phyloP scores from a whole-genome alignment of 2,888 invertebrate genomes.

The Chironomus riparius region DNA sequence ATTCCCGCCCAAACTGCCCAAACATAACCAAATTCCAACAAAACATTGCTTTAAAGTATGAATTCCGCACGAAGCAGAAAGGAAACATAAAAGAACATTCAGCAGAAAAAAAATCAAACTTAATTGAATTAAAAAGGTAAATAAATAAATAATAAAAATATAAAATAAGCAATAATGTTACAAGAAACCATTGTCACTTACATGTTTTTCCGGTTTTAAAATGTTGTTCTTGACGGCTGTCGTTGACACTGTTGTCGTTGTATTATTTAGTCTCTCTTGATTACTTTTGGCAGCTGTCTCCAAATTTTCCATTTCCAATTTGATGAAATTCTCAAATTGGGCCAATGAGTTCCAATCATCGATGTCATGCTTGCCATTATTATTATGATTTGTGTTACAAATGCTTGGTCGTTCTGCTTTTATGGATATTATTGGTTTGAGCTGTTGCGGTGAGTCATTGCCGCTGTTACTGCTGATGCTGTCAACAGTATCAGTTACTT shows the following conservation, averaged over 20 bases:
- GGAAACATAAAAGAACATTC: not conserved
- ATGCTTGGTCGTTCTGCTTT: conserved; percentile 3
- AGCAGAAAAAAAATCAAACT: not conserved
- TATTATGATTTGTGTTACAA: not conserved
- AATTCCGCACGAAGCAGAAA: no score
- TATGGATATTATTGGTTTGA: not conserved
- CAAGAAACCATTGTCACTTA: conserved; percentile 33
- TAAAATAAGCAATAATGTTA: not conserved
- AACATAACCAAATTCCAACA: no score
- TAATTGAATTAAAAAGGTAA: not conserved
- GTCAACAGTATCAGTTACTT: conserved; percentile 4
- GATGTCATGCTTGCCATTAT: not conserved
- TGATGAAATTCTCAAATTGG: conserved; percentile 15
- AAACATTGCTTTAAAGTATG: no score
- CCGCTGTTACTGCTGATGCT: not conserved
- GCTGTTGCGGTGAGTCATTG: not conserved
- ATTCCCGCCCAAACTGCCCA: no score
- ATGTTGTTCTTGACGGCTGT: conserved; percentile 33
- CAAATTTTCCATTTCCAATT: conserved; percentile 21
- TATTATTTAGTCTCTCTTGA: not conserved
- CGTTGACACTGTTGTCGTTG: not conserved
- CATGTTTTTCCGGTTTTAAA: conserved; percentile 42
- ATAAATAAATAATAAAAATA: not conserved
- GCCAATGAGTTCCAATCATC: conserved; percentile 23
- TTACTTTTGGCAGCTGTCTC: not conserved